Evolutionary conservation across 2,113 vertebrate genomes (phyloP).

Genomic region (Pithys albifrons): DNA sequence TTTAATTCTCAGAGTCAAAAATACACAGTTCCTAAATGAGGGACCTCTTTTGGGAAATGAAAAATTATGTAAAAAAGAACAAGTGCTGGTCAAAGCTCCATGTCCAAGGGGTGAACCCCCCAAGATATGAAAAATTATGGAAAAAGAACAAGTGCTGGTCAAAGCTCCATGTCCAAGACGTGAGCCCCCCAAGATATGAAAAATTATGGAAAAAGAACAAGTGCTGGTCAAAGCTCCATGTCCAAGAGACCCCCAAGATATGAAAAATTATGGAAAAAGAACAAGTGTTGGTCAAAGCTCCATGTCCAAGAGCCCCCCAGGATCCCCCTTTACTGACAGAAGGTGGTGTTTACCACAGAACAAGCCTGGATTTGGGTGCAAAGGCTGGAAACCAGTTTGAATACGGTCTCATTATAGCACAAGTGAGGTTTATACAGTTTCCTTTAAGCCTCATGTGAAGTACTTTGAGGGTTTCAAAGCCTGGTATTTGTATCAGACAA

Average conservation of each 20-base stretch:
- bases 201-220: not conserved
- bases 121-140: not conserved
- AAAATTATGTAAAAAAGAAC: not conserved
- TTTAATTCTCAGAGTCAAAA: not conserved
- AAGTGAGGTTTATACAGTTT: not conserved
- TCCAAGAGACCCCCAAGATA: not conserved
- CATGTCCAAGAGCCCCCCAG: not conserved
- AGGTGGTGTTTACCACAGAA: not conserved
- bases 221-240: not conserved
- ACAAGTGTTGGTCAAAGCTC: not conserved
- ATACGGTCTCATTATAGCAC: rapidly evolving
- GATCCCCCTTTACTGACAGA: not conserved
- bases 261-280: not conserved
- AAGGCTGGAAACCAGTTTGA: not conserved
- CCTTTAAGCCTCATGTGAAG: not conserved
- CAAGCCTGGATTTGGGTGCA: not conserved
- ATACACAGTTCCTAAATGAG: not conserved
- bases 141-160: no score
- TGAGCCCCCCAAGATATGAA: no score
- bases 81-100: not conserved
- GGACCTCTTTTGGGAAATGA: not conserved
- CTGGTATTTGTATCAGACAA: not conserved
- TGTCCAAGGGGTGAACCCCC: not conserved
- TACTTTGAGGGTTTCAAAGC: not conserved
- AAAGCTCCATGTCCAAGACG: no score